Percentiles rank a stretch among this genome's conserved stretches.
phyloP scores from a whole-genome alignment of 2,797 vertebrate genomes.

The Xyrichtys novacula region DNA sequence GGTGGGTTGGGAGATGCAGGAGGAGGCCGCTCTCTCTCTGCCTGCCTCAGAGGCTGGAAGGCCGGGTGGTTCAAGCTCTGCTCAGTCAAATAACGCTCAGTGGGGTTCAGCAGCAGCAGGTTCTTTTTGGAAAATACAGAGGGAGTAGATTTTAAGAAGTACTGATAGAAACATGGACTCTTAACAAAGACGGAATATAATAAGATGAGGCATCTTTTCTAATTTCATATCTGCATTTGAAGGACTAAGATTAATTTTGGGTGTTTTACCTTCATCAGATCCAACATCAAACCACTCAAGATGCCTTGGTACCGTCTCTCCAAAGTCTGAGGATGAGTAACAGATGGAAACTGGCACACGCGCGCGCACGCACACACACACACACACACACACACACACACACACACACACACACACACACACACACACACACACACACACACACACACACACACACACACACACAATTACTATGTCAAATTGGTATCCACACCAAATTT shows the following conservation, averaged over 20 bases:
- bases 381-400: conserved; percentile 36
- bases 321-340: conserved; percentile 97
- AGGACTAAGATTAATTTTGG: not conserved
- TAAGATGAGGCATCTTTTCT: not conserved
- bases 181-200: not conserved
- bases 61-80: conserved; percentile 97
- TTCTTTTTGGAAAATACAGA: conserved; percentile 83
- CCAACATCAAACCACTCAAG: conserved; percentile 94
- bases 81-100: conserved; percentile 95
- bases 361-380: conserved; percentile 24
- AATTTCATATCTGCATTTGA: not conserved
- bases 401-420: conserved; percentile 32
- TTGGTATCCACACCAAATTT: conserved; percentile 3
- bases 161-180: not conserved
- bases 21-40: conserved; percentile 90
- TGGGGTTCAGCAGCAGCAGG: conserved; percentile 94
- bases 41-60: conserved; percentile 96
- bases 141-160: not conserved
- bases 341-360: conserved; percentile 92
- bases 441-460: conserved; percentile 27
- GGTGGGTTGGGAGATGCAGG: conserved; percentile 91
- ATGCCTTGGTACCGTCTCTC: conserved; percentile 97
- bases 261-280: conserved; percentile 96
- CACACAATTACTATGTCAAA: conserved; percentile 42
- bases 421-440: conserved; percentile 37